These are phyloP conservation scores for Bungarus multicinctus DNA, from an alignment of 2,113 vertebrate species.

Conservation along the genomic window DNA sequence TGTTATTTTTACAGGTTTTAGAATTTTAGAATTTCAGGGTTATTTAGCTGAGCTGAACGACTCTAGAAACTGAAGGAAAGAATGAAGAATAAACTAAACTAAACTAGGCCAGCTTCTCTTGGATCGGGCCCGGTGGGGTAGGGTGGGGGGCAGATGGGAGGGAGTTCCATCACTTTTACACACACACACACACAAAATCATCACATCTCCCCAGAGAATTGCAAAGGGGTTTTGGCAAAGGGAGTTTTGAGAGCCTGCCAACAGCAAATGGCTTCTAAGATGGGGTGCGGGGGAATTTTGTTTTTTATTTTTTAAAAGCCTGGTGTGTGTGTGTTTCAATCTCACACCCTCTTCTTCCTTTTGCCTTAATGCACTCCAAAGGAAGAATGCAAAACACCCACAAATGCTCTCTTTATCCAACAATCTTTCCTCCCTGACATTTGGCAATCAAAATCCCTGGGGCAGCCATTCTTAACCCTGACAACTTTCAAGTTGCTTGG, in stretches of 20 bases:
- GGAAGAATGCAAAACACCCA: background rate
- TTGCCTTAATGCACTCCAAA: background rate
- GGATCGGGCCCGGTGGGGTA: too few relatives aligned
- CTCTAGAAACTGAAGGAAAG: background rate
- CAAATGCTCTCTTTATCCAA: background rate
- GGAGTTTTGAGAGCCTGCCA: background rate
- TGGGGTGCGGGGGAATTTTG: rapidly evolving
- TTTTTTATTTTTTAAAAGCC: background rate
- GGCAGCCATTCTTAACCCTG: background rate
- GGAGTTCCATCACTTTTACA: background rate
- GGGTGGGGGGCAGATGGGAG: background rate
- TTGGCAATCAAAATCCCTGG: background rate
- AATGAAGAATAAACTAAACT: background rate
- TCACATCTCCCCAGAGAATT: too few relatives aligned
- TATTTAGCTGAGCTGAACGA: too few relatives aligned
- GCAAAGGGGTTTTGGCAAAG: background rate
- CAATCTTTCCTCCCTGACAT: background rate
- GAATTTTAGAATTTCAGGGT: background rate
- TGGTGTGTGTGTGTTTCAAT: background rate
- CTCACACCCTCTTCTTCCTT: background rate
- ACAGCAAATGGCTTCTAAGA: background rate
- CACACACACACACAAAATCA: too few relatives aligned
- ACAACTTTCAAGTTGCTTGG: background rate
- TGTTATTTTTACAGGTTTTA: background rate
- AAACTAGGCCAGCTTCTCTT: rapidly evolving